Evolutionary conservation across 2,797 vertebrate genomes (phyloP), one percentile per base, ranked within the genome.

Genomic region (Paramormyrops hopkinsi): DNA sequence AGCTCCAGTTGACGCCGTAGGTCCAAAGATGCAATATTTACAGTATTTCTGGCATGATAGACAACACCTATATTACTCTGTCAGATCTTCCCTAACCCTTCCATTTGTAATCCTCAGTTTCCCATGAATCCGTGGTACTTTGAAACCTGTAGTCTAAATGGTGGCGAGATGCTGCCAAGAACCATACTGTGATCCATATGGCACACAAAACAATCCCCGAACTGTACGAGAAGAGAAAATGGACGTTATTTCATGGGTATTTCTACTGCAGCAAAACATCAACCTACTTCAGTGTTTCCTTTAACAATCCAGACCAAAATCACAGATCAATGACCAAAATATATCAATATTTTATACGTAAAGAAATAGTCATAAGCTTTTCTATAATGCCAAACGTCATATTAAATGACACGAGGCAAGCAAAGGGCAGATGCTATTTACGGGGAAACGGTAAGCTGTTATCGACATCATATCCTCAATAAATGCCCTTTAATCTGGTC

Each of bases 31-130:
- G 76, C 41, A 82, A 82, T 19, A n/a, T 41, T n/a, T 44, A n/a
- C 76, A 19, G 41, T 46, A 41, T 82, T 46, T 46, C 76, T 82
- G 76, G 41, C 41, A n/a, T 44, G 41, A 82, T 12, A 73, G 76
- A 82, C 76, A 22, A 46, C 37, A 46, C 76, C 76, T 8, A 82
- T 82, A 82, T 82, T 19, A 46, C 19, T 37, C 65, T 41, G 76
- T 82, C 76, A 17, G 76, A 82, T 82, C 76, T 82, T 82, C 37
- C 76, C 76, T n/a, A 53, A 82, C 41, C 76, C 76, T 44, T 82
- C 76, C 76, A 82, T 82, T 79, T 82, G 37, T 41, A 82, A 82
- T 46, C 76, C 76, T 82, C 76, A 46, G 76, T 82, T 82, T 82
- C 76, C 76, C 76, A 82, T 82, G 19, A 82, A 82, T 82, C 76